Base-by-base conservation (phyloP, 2,113 vertebrate species). In the Bubo blakistoni region DNA sequence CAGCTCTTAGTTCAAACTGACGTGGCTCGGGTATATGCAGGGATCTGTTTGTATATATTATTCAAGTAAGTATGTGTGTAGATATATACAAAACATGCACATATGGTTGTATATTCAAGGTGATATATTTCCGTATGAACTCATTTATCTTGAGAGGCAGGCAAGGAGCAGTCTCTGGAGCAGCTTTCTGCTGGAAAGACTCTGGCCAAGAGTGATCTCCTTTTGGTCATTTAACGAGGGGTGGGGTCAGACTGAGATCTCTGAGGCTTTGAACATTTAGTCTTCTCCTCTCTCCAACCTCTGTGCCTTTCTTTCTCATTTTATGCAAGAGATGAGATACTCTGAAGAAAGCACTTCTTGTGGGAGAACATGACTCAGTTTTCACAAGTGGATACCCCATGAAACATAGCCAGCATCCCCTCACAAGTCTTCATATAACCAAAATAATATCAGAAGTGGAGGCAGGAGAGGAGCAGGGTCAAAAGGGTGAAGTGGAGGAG, bases 341-440 rank as follows among this genome's bases (percentile, higher is more conserved):
- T 38, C n/a, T 49, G 65, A 95, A 76, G 85, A 88, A 86, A 85
- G 25, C 34, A 44, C 30, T 81, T 69, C 46, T 57, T 76, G 32
- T 82, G 79, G 69, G 90, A 94, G 73, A 91, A 51, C 20, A 58
- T 91, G 81, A 88, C 54, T 79, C 90, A 87, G 76, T 91, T 91
- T 91, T 96, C 71, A 93, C 36, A 88, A 87, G 87, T 69, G 66
- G 62, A 57, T 82, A 85, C 38, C 42, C 87, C n/a, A 55, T 46
- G 74, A 82, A 94, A 80, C 14, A 42, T 3, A 72, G 44, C 71
- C 51, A 86, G 61, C 38, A 46, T 69, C 77, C 87, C 47, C 49
- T 90, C 24, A 20, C 36, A 82, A 69, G 65, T 69, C 47, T 88
- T 92, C 71, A n/a, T 69, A 57, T 40, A 92, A 83, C 54, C 81